Evolutionary conservation across 2,888 invertebrate species (phyloP).

Genomic region (Amaurobius ferox): DNA sequence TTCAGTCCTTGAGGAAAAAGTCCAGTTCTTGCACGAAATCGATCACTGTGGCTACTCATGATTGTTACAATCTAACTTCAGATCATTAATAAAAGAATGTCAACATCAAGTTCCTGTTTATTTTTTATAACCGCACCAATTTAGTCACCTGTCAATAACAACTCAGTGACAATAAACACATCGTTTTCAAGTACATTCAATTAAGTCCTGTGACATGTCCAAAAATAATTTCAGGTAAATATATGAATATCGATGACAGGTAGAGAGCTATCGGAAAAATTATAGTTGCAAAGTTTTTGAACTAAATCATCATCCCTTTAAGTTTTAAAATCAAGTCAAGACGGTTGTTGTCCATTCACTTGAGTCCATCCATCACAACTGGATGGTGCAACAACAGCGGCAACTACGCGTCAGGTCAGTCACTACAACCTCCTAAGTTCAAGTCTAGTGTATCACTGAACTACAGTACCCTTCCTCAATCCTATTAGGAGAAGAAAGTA

Average conservation of each 20-base stretch:
- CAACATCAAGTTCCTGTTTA: background rate
- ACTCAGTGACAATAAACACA: too few species aligned
- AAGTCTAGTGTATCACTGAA: conserved; percentile 13
- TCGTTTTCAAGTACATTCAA: too few species aligned
- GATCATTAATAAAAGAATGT: background rate
- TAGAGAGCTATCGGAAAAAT: too few species aligned
- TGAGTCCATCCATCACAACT: background rate
- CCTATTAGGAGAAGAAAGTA: conserved; percentile 21
- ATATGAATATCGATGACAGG: too few species aligned
- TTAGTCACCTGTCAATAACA: too few species aligned
- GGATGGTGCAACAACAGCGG: background rate
- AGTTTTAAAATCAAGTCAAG: background rate
- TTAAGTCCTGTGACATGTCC: too few species aligned
- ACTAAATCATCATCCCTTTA: too few species aligned
- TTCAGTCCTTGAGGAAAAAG: conserved; percentile 54
- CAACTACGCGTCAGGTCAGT: background rate
- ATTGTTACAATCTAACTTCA: background rate
- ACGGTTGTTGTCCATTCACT: background rate
- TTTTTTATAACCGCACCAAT: too few species aligned
- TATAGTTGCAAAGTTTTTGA: too few species aligned
- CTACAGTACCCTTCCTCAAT: conserved; percentile 4
- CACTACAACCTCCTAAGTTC: background rate
- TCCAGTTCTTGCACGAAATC: conserved; percentile 40
- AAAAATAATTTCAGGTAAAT: too few species aligned
- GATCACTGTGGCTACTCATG: conserved; percentile 66